phyloP scores from a whole-genome alignment of 2,797 vertebrate species.

The Adrianichthys oophorus region DNA sequence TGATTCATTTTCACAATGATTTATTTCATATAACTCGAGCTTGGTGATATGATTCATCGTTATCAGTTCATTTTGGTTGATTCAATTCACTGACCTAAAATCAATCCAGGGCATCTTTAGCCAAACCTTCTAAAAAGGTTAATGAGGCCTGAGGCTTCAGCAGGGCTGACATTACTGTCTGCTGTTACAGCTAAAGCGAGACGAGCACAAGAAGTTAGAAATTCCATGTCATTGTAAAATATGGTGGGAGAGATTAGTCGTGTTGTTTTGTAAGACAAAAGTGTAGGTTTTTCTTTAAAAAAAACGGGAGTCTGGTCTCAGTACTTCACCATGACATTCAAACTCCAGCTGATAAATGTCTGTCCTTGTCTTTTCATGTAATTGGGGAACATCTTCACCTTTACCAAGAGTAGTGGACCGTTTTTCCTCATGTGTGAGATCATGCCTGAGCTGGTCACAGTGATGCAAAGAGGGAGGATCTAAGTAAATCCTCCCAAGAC shows the following conservation, averaged over 20 bases:
- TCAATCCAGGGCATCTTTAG: too few relatives aligned
- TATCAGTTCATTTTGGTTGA: too few relatives aligned
- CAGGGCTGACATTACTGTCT: too few relatives aligned
- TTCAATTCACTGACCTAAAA: too few relatives aligned
- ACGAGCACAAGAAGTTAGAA: too few relatives aligned
- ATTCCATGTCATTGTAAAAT: too few relatives aligned
- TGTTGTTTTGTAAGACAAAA: neutral
- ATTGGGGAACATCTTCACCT: conserved; percentile 37
- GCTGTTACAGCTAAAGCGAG: too few relatives aligned
- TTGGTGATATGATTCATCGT: too few relatives aligned
- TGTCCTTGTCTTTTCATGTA: conserved; percentile 43
- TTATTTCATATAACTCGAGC: too few relatives aligned
- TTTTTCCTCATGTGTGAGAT: conserved; percentile 28
- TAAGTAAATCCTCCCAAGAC: conserved; percentile 21
- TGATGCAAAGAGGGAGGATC: conserved; percentile 34
- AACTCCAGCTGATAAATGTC: conserved; percentile 56
- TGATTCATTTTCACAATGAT: too few relatives aligned
- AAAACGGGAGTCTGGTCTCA: conserved; percentile 51
- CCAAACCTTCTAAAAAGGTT: too few relatives aligned
- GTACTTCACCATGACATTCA: conserved; percentile 55
- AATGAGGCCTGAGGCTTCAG: too few relatives aligned
- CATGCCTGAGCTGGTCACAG: conserved; percentile 33
- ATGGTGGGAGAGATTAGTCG: neutral
- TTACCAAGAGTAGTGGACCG: conserved; percentile 28
- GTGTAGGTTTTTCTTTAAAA: conserved; percentile 46